Base-by-base conservation (phyloP, 2,888 invertebrate species). In the Diaprepes abbreviatus region DNA sequence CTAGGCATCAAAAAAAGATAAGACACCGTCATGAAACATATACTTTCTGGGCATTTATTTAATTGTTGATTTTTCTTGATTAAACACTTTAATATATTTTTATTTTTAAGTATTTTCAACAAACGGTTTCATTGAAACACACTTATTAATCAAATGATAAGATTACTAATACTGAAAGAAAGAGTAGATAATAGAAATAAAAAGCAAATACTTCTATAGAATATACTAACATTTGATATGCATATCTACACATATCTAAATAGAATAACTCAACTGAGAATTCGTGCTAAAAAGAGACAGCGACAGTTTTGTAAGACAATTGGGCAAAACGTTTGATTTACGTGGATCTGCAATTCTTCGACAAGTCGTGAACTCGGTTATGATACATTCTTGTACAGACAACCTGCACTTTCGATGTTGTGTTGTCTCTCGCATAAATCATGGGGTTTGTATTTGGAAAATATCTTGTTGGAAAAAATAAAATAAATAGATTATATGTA, bases 371-470 rank as follows among this genome's bases (percentile, higher is more conserved):
- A 69, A 69, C 58, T 64, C 58, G 63, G 14, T 10, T 69, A 50
- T 69, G 64, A 64, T 64, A 69, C 54, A 62, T 62, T 68, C 66
- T 14, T 36, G 62, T 55, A 43, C 36, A 36, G 21, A 57, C 62
- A 60, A 63, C 62, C 57, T 62, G 68, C 62, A 63, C 68, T 62
- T 68, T 62, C 68, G 38, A 36, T 68, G 62, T 68, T 48, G 62
- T 68, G 38, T 68, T 24, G 68, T 68, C 67, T 60, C 24, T 17
- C 10, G 31, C 24, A 67, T 54, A 62, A 67, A 62, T 55, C 62
- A 67, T 66, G 54, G 67, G n/a, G 62, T 66, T 60, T 66, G 66
- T 66, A 60, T 38, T 16, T 38, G 16, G 38, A 38, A n/a, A 43
- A 43, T 19, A 21, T 9, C n/a, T 21, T 21, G 19, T 21, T 21